Evolutionary conservation across 2,113 vertebrate species (phyloP), one percentile per base, ranked within the genome.

Genomic region (Stegostoma tigrinum): DNA sequence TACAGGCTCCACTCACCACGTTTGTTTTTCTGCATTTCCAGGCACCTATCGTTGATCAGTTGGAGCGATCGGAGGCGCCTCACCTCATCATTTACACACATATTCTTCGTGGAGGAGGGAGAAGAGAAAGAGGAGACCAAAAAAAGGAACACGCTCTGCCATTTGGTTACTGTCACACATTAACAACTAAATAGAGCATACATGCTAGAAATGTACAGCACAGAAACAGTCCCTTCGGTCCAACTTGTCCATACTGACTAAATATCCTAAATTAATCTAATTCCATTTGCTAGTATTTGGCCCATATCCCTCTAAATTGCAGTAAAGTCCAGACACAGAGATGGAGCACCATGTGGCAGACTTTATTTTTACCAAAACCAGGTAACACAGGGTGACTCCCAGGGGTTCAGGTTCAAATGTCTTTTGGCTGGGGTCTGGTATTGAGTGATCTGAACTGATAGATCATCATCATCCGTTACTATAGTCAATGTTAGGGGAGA

Each of bases 11-110:
- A 91, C 97, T 95, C 97, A 99, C 99, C 98, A 0, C 97, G 98
- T 96, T 98, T 99, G 97, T 98, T 98, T 97, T 98, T 99, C 96
- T 99, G 98, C 98, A 99, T 98, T 97, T 99, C 99, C 97, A 98
- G 96, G 96, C 99, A 99, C 96, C 98, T 98, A 96, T 99, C 99
- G 0, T 99, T 99, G 96, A 99, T 99, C 93, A 98, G 98, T 96
- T 99, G 98, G 80, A 98, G 96, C 42, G 98, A 97, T 38, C 98
- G 97, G 95, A 99, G 96, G 38, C 80, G 96, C 1, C 64, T 97
- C 96, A 99, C 99, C 0, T 99, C 99, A 96, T 98, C 98, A 0
- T 99, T 99, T 95, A 99, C 97, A 96, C 99, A 99, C 89, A 99
- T 97, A 96, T 98, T 99, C 99, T 99, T 75, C 0, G 96, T 30